Evolutionary conservation across 2,113 vertebrate species (phyloP).

Genomic region (Emberiza fucata): DNA sequence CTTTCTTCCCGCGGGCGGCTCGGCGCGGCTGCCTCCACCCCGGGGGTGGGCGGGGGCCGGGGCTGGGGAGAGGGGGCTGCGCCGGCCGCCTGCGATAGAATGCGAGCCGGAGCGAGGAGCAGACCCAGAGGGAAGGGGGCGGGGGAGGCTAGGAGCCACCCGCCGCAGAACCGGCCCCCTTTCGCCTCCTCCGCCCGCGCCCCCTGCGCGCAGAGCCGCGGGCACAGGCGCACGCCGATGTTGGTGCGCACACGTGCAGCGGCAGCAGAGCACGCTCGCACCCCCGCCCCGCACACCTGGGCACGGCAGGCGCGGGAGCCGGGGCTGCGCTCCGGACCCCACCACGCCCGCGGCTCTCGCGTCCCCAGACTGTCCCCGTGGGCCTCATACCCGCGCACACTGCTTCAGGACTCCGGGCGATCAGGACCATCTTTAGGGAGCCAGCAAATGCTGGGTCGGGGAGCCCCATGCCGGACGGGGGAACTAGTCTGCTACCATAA

Average conservation of each 20-base stretch:
- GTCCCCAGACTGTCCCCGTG: background rate
- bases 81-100: slow-evolving; percentile 13
- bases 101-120: background rate
- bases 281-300: background rate
- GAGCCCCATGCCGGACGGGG: too few species aligned
- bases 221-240: background rate
- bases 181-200: slow-evolving; percentile 28
- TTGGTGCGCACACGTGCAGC: background rate
- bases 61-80: background rate
- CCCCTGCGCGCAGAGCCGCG: background rate
- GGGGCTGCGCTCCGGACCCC: background rate
- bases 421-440: background rate
- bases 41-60: slow-evolving; percentile 4
- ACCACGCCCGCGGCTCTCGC: background rate
- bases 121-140: slow-evolving; percentile 50
- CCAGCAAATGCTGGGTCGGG: background rate
- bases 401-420: background rate
- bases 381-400: fast-evolving
- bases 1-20: background rate
- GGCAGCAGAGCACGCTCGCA: fast-evolving
- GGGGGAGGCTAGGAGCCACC: slow-evolving; percentile 28
- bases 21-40: background rate
- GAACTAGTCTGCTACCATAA: background rate
- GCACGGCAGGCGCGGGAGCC: background rate
- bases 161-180: slow-evolving; percentile 40